phyloP scores from a whole-genome alignment of 92 coral and sea anemone genomes.

The Epizoanthus scotinus region DNA sequence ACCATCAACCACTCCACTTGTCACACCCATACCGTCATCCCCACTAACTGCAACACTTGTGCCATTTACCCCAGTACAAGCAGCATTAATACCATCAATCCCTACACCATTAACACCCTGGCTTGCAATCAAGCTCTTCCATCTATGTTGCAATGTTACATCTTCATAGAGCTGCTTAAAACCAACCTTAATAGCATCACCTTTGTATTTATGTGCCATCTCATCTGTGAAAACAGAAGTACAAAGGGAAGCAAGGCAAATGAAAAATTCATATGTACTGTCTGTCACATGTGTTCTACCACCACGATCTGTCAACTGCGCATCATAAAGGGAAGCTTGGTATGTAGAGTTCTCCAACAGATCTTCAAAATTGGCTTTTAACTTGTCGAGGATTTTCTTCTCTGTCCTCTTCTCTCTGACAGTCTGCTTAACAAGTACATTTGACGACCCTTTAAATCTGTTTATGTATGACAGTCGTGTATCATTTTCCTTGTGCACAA shows the following conservation, averaged over 20 bases:
- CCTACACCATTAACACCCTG: too few relatives aligned
- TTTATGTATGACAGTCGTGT: slow-evolving; percentile 34
- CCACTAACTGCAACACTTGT: too few relatives aligned
- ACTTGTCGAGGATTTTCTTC: slow-evolving; percentile 17
- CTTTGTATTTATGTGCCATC: slow-evolving; percentile 15
- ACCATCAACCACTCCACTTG: too few relatives aligned
- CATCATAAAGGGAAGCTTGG: slow-evolving; percentile 40
- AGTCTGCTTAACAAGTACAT: background rate
- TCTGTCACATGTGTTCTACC: slow-evolving; percentile 40
- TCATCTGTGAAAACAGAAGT: slow-evolving; percentile 15
- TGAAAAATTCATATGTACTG: slow-evolving; percentile 20
- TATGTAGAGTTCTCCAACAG: slow-evolving; percentile 18
- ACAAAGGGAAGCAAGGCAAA: slow-evolving; percentile 24
- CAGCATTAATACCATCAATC: too few relatives aligned
- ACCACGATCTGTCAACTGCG: slow-evolving; percentile 26
- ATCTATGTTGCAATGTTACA: too few relatives aligned
- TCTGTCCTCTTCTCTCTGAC: slow-evolving; percentile 14
- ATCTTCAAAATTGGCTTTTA: background rate
- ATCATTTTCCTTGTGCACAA: slow-evolving; percentile 20
- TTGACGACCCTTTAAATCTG: slow-evolving; percentile 33
- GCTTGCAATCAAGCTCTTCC: too few relatives aligned
- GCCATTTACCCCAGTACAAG: too few relatives aligned
- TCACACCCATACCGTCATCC: too few relatives aligned
- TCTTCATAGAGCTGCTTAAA: too few relatives aligned
- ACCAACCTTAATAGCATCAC: too few relatives aligned